A percentile compares a stretch with the other conserved stretches of the same genome.
These are phyloP conservation scores for Rhinichthys klamathensis DNA, from an alignment of 2,113 vertebrate genomes.

Conservation along the genomic window DNA sequence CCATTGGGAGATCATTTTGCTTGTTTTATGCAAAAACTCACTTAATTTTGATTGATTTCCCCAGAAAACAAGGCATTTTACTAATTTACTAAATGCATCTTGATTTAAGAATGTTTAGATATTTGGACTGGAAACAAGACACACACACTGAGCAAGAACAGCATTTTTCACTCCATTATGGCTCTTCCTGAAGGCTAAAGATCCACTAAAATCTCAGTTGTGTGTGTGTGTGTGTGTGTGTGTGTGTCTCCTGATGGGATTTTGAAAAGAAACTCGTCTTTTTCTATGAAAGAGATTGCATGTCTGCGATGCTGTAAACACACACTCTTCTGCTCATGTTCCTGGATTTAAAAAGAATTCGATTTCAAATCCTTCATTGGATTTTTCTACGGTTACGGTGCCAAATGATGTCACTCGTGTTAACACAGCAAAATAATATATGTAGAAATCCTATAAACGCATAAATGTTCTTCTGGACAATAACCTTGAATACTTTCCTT, in stretches of 20 bases:
- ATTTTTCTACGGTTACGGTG: conserved; percentile 41
- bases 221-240: no score
- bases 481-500: not conserved
- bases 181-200: not conserved
- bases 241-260: no score
- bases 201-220: not conserved
- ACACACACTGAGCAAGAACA: fast-evolving
- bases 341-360: conserved; percentile 51
- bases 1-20: no score
- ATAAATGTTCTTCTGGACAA: not conserved
- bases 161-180: no score
- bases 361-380: conserved; percentile 27
- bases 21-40: no score
- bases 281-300: conserved; percentile 16
- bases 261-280: not conserved
- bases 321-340: not conserved
- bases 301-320: conserved; percentile 11
- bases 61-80: no score
- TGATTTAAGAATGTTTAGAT: no score
- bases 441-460: not conserved
- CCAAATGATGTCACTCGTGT: conserved; percentile 3
- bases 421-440: not conserved
- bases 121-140: no score
- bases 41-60: no score
- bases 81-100: no score